phyloP scores from a whole-genome alignment of 2,888 invertebrate species.

The Lasioglossum vierecki region DNA sequence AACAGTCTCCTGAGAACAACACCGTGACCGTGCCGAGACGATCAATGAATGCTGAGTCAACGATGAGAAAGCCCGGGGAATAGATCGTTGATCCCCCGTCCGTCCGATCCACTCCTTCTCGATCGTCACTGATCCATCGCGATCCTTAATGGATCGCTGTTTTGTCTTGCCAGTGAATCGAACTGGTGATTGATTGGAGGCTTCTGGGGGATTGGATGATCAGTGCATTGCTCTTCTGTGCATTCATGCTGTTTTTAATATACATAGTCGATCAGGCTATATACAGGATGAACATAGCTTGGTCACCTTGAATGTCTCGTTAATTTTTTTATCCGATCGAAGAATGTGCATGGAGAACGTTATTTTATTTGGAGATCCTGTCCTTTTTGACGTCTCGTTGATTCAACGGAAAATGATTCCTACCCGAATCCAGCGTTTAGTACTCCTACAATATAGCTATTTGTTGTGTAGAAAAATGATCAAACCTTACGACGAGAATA shows the following conservation, averaged over 20 bases:
- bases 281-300: neutral
- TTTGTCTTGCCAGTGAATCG: neutral
- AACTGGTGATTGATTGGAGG: neutral
- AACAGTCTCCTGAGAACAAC: conserved; percentile 32
- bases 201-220: neutral
- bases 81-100: conserved; percentile 15
- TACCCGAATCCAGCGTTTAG: too few species aligned
- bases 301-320: neutral
- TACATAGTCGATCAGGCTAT: neutral
- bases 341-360: neutral
- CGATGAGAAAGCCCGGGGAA: conserved; percentile 35
- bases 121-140: neutral
- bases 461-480: too few species aligned
- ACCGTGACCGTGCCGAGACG: conserved; percentile 35
- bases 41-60: conserved; percentile 1
- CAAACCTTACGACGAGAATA: too few species aligned
- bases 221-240: neutral
- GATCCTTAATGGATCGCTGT: neutral
- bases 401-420: neutral
- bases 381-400: too few species aligned
- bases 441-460: too few species aligned
- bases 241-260: neutral
- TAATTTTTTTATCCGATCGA: neutral
- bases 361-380: too few species aligned
- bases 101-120: neutral